Evolutionary conservation across 2,113 vertebrate genomes (phyloP).

Genomic region (Protobothrops flavoviridis): DNA sequence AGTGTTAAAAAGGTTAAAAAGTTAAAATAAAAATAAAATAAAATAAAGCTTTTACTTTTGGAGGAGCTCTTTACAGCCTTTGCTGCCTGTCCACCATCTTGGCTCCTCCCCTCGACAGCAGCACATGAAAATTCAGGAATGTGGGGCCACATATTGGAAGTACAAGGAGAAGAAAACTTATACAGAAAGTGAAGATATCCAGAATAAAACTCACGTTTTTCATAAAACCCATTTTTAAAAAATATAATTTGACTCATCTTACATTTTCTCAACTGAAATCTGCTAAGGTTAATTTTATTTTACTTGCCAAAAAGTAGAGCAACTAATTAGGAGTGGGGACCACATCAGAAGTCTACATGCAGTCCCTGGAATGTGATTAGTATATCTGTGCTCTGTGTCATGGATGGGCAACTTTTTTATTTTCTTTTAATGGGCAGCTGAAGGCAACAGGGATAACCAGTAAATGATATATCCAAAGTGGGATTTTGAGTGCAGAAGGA

Average conservation of each 20-base stretch:
- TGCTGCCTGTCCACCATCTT: too few relatives aligned
- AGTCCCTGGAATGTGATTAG: background rate
- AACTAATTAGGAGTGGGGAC: background rate
- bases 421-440: background rate
- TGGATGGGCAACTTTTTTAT: background rate
- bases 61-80: too few relatives aligned
- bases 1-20: too few relatives aligned
- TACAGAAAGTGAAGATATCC: background rate
- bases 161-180: background rate
- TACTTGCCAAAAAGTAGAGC: background rate
- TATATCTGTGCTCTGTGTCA: background rate
- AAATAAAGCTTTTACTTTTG: too few relatives aligned
- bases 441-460: background rate
- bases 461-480: background rate
- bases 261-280: background rate
- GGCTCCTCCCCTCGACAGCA: too few relatives aligned
- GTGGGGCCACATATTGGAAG: background rate
- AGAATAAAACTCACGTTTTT: background rate
- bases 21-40: too few relatives aligned
- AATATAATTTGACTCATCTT: background rate
- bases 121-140: background rate
- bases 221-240: background rate
- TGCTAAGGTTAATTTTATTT: background rate
- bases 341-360: background rate
- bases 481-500: background rate